Base-by-base conservation (phyloP, 2,888 invertebrate genomes). In the Andrena bucephala region DNA sequence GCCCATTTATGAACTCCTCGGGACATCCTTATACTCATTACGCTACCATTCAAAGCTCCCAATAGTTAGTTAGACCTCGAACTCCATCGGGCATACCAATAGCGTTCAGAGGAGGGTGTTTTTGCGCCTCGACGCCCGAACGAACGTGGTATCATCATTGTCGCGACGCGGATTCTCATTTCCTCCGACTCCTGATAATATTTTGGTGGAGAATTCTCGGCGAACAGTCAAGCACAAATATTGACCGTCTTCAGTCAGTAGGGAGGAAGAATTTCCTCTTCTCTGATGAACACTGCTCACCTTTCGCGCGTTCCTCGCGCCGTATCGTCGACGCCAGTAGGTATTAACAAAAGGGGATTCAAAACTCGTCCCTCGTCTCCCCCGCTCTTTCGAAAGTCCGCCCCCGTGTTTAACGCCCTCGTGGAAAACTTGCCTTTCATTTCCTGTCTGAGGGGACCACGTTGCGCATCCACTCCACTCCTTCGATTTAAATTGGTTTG, bases 381-480 rank as follows among this genome's bases (percentile, higher is more conserved):
- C 29, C 31, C 29, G 20, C 8, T 10, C 50, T 5, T 24, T 24
- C 60, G 52, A 24, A 36, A 66, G 59, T 73, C 42, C 65, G 42
- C 52, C 52, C 67, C 62, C 42, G 77, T 77, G 57, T 57, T 57
- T 76, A 82, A 85, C 65, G 68, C 75, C 42, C 79, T 59, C 70
- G 52, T 20, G 77, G 73, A 80, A 68, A 79, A 79, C 77, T 81
- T 81, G 70, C 62, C 59, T 69, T 84, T 83, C 84, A 84, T 87
- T 88, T 88, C 81, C 84, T 54, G 65, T 24, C n/a, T 36, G 33
- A 36, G 31, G 29, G 31, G 36, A 24, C 36, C n/a, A 16, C 60
- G 13, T 27, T 16, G n/a, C 52, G 27, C 67, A 20, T 67, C 77
- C 66, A 36, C 24, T 59, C 68, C 57, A 29, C 42, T 57, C 66